These are phyloP conservation scores for Nephrotoma guestfalica DNA, from an alignment of 2,888 invertebrate species.

Conservation along the genomic window DNA sequence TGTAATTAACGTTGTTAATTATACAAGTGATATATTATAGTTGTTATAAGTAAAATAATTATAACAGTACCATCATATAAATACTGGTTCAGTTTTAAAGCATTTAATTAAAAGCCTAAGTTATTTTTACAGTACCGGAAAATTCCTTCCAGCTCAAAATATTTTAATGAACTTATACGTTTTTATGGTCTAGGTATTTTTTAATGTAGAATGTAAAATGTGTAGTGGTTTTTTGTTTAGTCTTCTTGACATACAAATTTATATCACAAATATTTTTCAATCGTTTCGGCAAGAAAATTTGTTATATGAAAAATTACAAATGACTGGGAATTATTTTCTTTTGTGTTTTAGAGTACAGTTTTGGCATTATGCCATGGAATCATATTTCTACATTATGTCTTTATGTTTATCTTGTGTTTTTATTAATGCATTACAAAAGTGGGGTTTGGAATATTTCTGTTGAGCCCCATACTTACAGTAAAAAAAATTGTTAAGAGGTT, in stretches of 20 bases:
- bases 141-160: not conserved
- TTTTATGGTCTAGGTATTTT: not conserved
- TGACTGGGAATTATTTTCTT: not conserved
- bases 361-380: not conserved
- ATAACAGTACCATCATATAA: not conserved
- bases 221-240: not conserved
- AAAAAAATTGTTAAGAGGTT: not conserved
- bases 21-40: not conserved
- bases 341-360: not conserved
- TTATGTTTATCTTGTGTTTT: not conserved
- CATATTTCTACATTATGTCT: not conserved
- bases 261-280: not conserved
- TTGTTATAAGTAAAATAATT: not conserved
- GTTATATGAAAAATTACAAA: not conserved
- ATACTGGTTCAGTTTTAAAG: not conserved
- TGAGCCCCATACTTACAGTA: not conserved
- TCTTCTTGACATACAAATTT: not conserved
- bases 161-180: not conserved
- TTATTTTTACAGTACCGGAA: not conserved
- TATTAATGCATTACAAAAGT: not conserved
- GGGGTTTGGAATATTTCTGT: not conserved
- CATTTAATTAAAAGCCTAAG: not conserved
- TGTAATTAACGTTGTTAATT: not conserved
- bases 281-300: not conserved
- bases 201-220: not conserved